Conservation (phyloP, 2,113 vertebrate genomes). For the Phalacrocorax pelagicus region DNA sequence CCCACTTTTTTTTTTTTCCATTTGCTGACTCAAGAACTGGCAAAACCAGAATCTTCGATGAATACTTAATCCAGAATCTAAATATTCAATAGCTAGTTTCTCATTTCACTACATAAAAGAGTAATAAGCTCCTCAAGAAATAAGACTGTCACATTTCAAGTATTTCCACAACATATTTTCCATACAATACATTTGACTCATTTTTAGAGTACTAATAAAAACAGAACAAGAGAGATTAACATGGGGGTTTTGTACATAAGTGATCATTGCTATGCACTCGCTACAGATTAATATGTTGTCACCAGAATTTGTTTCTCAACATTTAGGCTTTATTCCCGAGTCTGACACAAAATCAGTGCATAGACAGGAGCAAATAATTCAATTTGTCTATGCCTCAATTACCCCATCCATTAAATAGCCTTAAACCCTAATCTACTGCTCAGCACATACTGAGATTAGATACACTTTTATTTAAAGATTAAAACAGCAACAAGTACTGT, state of each 20-base stretch:
- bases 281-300: not conserved
- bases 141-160: not conserved
- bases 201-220: not conserved
- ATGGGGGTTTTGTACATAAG: not conserved
- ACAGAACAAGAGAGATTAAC: not conserved
- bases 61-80: not conserved
- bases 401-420: not conserved
- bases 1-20: fast-evolving
- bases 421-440: not conserved
- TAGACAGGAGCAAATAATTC: not conserved
- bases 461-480: not conserved
- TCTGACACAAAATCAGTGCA: not conserved
- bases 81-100: not conserved
- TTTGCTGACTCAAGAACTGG: not conserved
- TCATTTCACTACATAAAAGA: not conserved
- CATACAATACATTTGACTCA: not conserved
- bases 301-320: not conserved
- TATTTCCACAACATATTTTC: not conserved
- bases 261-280: not conserved
- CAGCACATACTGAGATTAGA: not conserved
- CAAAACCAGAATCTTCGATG: not conserved
- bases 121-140: not conserved
- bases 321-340: not conserved
- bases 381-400: not conserved
- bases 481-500: not conserved